These are phyloP conservation scores for Pegoplata infirma DNA, from an alignment of 2,888 invertebrate species.

Conservation along the genomic window DNA sequence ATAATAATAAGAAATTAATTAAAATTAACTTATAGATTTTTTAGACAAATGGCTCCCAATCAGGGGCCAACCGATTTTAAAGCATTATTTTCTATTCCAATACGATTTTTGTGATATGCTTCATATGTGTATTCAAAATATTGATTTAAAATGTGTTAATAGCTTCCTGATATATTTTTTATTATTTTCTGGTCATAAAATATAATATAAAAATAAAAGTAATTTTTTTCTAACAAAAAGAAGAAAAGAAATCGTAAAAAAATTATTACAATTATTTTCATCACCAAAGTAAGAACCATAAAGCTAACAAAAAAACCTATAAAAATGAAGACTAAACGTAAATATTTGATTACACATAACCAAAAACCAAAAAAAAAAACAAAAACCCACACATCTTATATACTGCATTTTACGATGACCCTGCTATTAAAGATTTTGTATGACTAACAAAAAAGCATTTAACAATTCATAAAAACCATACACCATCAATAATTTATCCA, in stretches of 20 bases:
- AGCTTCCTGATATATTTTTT: neutral
- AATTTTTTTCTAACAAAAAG: neutral
- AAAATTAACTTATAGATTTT: too few relatives aligned
- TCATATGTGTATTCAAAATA: too few relatives aligned
- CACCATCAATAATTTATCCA: constrained; percentile 29
- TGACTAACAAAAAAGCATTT: constrained; percentile 25
- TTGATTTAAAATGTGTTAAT: constrained; percentile 36
- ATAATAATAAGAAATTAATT: too few relatives aligned
- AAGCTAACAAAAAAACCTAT: neutral
- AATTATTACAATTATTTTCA: neutral
- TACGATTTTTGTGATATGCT: too few relatives aligned
- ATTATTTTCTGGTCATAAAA: neutral
- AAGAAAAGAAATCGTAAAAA: neutral
- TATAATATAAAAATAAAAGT: neutral
- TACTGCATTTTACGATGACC: constrained; percentile 20
- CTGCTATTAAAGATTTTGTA: neutral
- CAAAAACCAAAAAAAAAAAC: neutral
- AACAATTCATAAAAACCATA: constrained; percentile 39
- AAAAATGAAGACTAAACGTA: neutral
- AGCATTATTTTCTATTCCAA: too few relatives aligned
- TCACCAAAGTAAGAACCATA: neutral
- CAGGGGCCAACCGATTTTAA: too few relatives aligned
- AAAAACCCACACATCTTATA: neutral
- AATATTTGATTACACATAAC: neutral
- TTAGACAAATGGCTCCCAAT: too few relatives aligned